These are phyloP conservation scores for Eristalis pertinax DNA, from an alignment of 2,888 invertebrate species.

Conservation along the genomic window DNA sequence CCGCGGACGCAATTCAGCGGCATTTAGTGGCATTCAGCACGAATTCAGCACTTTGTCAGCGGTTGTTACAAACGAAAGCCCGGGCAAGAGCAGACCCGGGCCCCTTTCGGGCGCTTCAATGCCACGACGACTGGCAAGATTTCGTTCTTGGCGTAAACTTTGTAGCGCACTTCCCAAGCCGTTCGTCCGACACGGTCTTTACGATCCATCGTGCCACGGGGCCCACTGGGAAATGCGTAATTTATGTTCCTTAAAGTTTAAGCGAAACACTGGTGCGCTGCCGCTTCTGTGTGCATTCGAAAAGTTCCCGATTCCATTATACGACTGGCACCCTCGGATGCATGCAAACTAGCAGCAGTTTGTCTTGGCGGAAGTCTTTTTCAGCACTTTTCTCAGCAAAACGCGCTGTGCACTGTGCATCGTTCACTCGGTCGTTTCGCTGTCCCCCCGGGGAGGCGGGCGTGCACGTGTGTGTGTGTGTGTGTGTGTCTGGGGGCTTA, in stretches of 20 bases:
- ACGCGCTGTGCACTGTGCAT: neutral
- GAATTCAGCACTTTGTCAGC: neutral
- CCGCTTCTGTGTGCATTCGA: constrained; percentile 25
- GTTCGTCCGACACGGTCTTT: neutral
- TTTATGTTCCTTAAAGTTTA: constrained; percentile 16
- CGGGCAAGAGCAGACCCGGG: neutral
- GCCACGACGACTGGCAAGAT: neutral
- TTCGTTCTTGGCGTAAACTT: neutral
- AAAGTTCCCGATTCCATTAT: constrained; percentile 39
- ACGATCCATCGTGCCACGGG: neutral
- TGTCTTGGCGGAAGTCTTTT: constrained; percentile 1
- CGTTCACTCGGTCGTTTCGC: neutral
- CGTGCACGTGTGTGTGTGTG: neutral
- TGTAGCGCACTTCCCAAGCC: neutral
- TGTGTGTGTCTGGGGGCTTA: neutral
- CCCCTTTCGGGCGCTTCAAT: neutral
- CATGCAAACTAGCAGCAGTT: constrained; percentile 13
- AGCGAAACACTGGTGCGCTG: constrained; percentile 16
- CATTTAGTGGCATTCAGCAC: neutral
- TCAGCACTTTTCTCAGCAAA: neutral
- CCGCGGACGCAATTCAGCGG: neutral
- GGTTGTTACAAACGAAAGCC: neutral
- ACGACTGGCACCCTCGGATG: constrained; percentile 11
- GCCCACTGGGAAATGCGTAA: neutral
- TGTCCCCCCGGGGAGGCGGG: neutral